phyloP scores from a whole-genome alignment of 2,113 vertebrate genomes.

The Callithrix jacchus region DNA sequence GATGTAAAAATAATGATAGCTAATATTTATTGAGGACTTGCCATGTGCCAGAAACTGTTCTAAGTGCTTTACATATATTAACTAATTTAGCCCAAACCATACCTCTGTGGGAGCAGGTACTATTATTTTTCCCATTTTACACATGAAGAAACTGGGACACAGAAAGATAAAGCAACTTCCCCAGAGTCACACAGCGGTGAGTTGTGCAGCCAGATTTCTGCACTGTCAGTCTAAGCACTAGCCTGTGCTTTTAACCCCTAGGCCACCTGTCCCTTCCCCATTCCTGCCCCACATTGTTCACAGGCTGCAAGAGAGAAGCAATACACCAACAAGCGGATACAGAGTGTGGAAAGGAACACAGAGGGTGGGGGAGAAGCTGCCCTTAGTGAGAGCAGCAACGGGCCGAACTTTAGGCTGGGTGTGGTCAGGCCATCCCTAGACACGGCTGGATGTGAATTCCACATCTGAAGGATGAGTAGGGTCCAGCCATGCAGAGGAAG shows the following conservation, averaged over 20 bases:
- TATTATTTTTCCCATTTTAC: background rate
- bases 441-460: too few species aligned
- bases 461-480: background rate
- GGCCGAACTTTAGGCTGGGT: background rate
- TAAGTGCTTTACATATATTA: slow-evolving; percentile 31
- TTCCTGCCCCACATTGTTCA: background rate
- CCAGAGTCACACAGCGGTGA: background rate
- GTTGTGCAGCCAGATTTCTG: too few species aligned
- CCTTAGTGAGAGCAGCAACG: background rate
- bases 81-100: background rate
- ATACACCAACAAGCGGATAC: background rate
- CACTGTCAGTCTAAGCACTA: fast-evolving
- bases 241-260: background rate
- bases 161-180: background rate
- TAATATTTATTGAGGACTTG: slow-evolving; percentile 62
- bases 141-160: background rate
- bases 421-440: background rate
- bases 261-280: background rate
- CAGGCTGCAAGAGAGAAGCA: background rate
- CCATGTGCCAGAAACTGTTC: slow-evolving; percentile 31
- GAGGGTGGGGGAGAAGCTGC: fast-evolving
- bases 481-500: background rate
- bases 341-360: fast-evolving
- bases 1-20: slow-evolving; percentile 69
- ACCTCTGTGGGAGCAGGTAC: background rate